Evolutionary conservation across 2,797 vertebrate species (phyloP).

Genomic region (Labroides dimidiatus): DNA sequence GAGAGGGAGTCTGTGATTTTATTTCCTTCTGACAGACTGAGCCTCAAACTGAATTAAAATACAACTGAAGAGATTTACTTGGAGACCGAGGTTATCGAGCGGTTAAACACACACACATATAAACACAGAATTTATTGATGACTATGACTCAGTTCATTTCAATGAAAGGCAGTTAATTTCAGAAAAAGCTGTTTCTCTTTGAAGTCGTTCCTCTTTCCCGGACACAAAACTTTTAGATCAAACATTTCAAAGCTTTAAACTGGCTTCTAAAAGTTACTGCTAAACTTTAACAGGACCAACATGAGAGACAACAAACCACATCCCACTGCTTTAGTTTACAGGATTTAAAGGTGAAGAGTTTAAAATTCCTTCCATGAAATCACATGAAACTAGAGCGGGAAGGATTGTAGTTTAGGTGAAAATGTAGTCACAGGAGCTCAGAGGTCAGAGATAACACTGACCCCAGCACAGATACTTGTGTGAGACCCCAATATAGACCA

Average conservation of each 20-base stretch:
- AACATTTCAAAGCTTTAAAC: not conserved
- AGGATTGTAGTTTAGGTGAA: too few relatives aligned
- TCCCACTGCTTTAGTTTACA: not conserved
- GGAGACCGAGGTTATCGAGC: not conserved
- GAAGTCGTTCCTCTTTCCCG: not conserved
- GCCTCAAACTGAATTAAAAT: slow-evolving; percentile 18
- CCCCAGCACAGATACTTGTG: too few relatives aligned
- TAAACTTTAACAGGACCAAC: too few relatives aligned
- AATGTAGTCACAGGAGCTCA: too few relatives aligned
- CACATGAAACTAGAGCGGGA: too few relatives aligned
- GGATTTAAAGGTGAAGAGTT: too few relatives aligned
- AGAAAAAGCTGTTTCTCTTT: not conserved
- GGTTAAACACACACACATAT: too few relatives aligned
- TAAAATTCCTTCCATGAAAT: too few relatives aligned
- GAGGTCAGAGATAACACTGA: too few relatives aligned
- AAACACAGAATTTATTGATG: not conserved
- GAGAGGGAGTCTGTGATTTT: not conserved
- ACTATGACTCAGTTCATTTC: not conserved
- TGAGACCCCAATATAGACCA: not conserved
- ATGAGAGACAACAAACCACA: not conserved
- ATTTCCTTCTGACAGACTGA: slow-evolving; percentile 15
- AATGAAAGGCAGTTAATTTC: not conserved
- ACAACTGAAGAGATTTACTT: slow-evolving; percentile 17
- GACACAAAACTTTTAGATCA: not conserved
- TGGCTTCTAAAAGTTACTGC: too few relatives aligned